Evolutionary conservation across 2,888 invertebrate genomes (phyloP).

Genomic region (Nephrotoma flavescens): DNA sequence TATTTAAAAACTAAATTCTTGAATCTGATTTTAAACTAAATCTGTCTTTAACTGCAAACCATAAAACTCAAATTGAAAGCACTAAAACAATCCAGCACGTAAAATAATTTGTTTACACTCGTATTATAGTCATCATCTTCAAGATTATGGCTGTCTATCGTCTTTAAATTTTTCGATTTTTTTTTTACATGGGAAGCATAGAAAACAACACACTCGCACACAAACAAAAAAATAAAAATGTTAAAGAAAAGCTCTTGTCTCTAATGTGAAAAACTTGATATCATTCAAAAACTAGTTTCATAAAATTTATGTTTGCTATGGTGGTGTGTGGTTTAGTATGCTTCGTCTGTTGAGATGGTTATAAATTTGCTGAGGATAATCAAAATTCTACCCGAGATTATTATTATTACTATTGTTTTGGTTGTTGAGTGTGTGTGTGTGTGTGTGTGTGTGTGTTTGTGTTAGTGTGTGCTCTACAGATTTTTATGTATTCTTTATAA

Average conservation of each 20-base stretch:
- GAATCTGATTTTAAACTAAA: neutral
- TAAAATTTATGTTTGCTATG: neutral
- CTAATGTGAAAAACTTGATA: neutral
- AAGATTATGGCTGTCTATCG: neutral
- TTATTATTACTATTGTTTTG: neutral
- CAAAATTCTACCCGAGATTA: neutral
- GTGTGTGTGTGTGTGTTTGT: neutral
- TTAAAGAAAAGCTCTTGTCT: neutral
- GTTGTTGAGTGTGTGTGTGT: neutral
- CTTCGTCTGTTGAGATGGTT: neutral
- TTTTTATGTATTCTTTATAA: neutral
- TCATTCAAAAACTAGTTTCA: neutral
- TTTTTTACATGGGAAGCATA: neutral
- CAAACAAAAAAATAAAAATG: neutral
- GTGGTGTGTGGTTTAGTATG: neutral
- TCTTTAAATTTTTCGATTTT: neutral
- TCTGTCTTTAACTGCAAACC: neutral
- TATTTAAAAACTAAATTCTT: too few relatives aligned
- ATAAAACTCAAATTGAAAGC: neutral
- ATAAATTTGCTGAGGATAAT: neutral
- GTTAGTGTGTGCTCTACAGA: neutral
- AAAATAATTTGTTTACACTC: neutral
- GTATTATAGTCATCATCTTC: neutral
- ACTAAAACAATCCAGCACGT: neutral
- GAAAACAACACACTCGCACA: neutral